Evolutionary conservation across 2,888 invertebrate species (phyloP).

Genomic region (Trypoxylon attenuatum): DNA sequence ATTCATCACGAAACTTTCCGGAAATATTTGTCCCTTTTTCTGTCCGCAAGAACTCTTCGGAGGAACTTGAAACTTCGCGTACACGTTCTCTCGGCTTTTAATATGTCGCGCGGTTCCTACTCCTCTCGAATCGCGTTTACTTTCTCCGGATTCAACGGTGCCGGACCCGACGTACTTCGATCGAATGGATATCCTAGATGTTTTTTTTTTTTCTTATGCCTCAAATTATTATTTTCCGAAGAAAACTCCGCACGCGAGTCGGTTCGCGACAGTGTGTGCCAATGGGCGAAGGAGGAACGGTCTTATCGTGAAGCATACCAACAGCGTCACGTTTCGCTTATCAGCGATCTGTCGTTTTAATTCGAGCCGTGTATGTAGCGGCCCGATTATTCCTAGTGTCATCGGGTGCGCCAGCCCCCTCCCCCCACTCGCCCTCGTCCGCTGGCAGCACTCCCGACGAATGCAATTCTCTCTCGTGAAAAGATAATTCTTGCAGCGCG

Average conservation of each 20-base stretch:
- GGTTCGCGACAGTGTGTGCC: conserved; percentile 10
- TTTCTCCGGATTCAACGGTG: too few relatives aligned
- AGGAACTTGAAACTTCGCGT: too few relatives aligned
- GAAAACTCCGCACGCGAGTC: too few relatives aligned
- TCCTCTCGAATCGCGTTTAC: too few relatives aligned
- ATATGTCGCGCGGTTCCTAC: too few relatives aligned
- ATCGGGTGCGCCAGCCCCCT: not conserved
- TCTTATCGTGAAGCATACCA: conserved; percentile 65
- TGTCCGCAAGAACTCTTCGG: not conserved
- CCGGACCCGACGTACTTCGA: too few relatives aligned
- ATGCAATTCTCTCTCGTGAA: too few relatives aligned
- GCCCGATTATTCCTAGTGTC: not conserved
- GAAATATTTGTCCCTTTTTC: conserved; percentile 41
- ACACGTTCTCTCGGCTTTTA: too few relatives aligned
- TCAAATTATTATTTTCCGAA: too few relatives aligned
- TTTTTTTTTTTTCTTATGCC: too few relatives aligned
- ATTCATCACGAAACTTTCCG: conserved; percentile 52
- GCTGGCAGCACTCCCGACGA: too few relatives aligned
- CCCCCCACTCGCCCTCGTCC: conserved; percentile 3
- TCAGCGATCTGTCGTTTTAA: conserved; percentile 66
- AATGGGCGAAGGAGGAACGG: conserved; percentile 24
- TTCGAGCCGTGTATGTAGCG: conserved; percentile 50
- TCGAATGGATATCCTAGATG: too few relatives aligned
- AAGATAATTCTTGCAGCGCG: not conserved
- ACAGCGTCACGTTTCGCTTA: conserved; percentile 69